These are phyloP conservation scores for Diaprepes abbreviatus DNA, from an alignment of 2,888 invertebrate genomes.

Conservation along the genomic window DNA sequence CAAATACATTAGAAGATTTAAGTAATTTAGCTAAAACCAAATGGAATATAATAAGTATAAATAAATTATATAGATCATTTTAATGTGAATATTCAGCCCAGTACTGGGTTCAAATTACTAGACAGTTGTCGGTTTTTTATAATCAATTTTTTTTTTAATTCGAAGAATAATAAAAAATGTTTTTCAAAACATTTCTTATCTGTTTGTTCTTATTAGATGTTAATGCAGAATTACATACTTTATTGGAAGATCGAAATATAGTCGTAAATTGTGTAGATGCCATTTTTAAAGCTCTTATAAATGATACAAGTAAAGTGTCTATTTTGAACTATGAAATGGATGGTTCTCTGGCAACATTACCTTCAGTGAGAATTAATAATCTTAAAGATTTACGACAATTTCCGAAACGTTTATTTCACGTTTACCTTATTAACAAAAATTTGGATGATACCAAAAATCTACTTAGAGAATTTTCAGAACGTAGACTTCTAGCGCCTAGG, in stretches of 20 bases:
- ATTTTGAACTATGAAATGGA: not conserved
- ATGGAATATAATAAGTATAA: not conserved
- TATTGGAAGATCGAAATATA: not conserved
- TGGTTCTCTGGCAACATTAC: not conserved
- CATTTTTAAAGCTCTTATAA: not conserved
- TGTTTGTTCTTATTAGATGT: not conserved
- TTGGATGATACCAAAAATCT: not conserved
- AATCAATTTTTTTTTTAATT: too few species aligned
- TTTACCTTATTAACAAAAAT: conserved; percentile 13
- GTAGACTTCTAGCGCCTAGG: not conserved
- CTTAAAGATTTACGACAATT: not conserved
- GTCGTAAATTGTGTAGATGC: not conserved
- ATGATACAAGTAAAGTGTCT: not conserved
- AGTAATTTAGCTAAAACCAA: not conserved
- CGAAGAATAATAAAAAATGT: not conserved
- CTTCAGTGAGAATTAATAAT: conserved; percentile 5
- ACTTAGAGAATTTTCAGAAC: not conserved
- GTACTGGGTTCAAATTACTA: too few species aligned
- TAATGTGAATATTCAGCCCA: too few species aligned
- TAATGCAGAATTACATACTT: not conserved
- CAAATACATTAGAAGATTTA: not conserved
- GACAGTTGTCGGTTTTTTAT: too few species aligned
- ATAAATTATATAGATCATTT: too few species aligned
- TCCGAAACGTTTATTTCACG: not conserved
- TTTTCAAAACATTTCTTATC: not conserved